phyloP scores from a whole-genome alignment of 2,888 invertebrate genomes.

The Latrodectus elegans region DNA sequence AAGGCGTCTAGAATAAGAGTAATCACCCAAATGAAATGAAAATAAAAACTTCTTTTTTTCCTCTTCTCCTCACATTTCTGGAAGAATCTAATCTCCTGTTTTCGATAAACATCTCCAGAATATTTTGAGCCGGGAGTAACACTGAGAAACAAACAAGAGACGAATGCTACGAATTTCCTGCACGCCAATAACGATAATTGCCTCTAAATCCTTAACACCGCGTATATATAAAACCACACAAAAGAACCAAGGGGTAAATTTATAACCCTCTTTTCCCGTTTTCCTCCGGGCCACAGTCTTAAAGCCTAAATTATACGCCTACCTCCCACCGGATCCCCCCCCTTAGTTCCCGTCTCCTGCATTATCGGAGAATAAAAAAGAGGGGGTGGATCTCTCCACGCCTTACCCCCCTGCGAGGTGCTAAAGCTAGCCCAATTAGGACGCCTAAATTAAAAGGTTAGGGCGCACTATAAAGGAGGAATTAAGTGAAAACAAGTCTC shows the following conservation, averaged over 20 bases:
- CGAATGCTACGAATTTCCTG: conserved; percentile 43
- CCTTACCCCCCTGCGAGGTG: conserved; percentile 10
- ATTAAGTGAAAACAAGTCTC: conserved; percentile 70
- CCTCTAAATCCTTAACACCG: conserved; percentile 61
- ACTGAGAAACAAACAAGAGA: conserved; percentile 17
- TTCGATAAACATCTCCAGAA: conserved; percentile 22
- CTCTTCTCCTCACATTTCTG: neutral
- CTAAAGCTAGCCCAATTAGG: conserved; percentile 68
- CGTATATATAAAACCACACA: conserved; percentile 60
- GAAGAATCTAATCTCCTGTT: conserved; percentile 34
- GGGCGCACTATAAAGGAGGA: conserved; percentile 63
- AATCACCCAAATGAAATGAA: conserved; percentile 55
- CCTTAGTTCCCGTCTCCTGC: conserved; percentile 18
- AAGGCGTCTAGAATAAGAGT: conserved; percentile 5
- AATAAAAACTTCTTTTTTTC: conserved; percentile 6
- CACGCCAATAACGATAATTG: conserved; percentile 66
- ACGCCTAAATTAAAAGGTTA: conserved; percentile 69
- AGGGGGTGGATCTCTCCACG: neutral
- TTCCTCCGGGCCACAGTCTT: conserved; percentile 28
- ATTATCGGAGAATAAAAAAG: conserved; percentile 28
- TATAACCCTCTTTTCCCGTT: conserved; percentile 55
- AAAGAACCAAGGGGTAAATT: conserved; percentile 50
- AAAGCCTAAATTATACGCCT: conserved; percentile 62
- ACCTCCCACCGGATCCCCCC: neutral
- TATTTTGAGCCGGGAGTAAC: neutral